phyloP scores from a whole-genome alignment of 2,797 vertebrate species.

The Menidia menidia region DNA sequence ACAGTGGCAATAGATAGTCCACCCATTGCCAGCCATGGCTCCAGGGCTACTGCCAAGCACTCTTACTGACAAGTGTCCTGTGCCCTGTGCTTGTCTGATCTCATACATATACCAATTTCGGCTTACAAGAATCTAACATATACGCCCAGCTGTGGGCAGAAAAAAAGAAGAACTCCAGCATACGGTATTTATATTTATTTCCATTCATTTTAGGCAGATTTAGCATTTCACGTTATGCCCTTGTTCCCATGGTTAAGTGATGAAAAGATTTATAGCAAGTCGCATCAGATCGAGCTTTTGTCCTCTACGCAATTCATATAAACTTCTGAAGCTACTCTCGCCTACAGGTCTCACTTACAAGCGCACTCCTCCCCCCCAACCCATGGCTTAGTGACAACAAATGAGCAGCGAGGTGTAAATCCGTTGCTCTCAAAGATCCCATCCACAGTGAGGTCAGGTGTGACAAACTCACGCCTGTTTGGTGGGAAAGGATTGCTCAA shows the following conservation, averaged over 20 bases:
- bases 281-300: slow-evolving; percentile 57
- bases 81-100: slow-evolving; percentile 73
- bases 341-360: slow-evolving; percentile 62
- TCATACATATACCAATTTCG: slow-evolving; percentile 59
- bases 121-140: slow-evolving; percentile 34
- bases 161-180: slow-evolving; percentile 7
- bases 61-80: slow-evolving; percentile 63
- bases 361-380: slow-evolving; percentile 51
- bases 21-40: slow-evolving; percentile 66
- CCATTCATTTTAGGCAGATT: slow-evolving; percentile 16
- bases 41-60: slow-evolving; percentile 60
- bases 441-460: slow-evolving; percentile 55
- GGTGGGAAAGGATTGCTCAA: slow-evolving; percentile 11
- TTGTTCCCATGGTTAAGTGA: slow-evolving; percentile 25
- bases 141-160: slow-evolving; percentile 26
- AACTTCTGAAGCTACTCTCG: slow-evolving; percentile 63
- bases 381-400: slow-evolving; percentile 63
- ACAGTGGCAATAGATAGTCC: slow-evolving; percentile 72
- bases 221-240: slow-evolving; percentile 1
- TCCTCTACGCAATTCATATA: slow-evolving; percentile 67
- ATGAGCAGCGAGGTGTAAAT: slow-evolving; percentile 73
- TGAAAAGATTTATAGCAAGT: slow-evolving; percentile 34
- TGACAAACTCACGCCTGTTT: slow-evolving; percentile 40
- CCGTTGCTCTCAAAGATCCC: slow-evolving; percentile 55
- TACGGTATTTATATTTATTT: neutral